Conservation (phyloP, 30 jellyfish, hydroid and myxozoan genomes). For the Haliclystus octoradiatus region DNA sequence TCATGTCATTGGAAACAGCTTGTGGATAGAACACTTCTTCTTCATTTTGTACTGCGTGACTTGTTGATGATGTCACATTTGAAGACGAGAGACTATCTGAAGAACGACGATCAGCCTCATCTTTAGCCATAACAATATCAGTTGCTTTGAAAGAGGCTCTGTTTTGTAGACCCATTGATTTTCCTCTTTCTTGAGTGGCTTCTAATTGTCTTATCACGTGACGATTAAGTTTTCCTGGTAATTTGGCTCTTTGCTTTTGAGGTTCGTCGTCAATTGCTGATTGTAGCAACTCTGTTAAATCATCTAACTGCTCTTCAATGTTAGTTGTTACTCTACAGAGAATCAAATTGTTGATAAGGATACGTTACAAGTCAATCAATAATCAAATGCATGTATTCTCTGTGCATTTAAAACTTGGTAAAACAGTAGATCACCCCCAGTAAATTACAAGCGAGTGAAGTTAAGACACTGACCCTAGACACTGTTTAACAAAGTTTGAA, state of each 20-base stretch:
- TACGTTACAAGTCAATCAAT: no score
- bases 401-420: no score
- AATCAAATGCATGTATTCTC: no score
- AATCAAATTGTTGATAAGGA: no score
- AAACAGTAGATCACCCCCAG: no score
- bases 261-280: conserved; percentile 35
- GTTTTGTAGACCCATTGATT: conserved; percentile 7
- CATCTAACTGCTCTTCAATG: conserved; percentile 79
- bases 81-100: neutral
- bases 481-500: no score
- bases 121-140: conserved; percentile 23
- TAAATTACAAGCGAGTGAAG: no score
- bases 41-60: neutral
- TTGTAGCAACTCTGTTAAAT: conserved; percentile 62
- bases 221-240: conserved; percentile 77
- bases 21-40: neutral
- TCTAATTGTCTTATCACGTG: conserved; percentile 43
- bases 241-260: neutral
- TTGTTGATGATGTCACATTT: neutral
- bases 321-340: conserved; percentile 11
- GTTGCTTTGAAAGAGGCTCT: conserved; percentile 20
- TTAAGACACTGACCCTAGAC: no score
- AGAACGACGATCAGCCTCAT: conserved; percentile 5
- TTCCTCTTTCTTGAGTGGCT: neutral
- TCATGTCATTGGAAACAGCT: neutral